These are phyloP conservation scores for Papilio glaucus DNA, from an alignment of 1,140 invertebrate species.

Conservation along the genomic window DNA sequence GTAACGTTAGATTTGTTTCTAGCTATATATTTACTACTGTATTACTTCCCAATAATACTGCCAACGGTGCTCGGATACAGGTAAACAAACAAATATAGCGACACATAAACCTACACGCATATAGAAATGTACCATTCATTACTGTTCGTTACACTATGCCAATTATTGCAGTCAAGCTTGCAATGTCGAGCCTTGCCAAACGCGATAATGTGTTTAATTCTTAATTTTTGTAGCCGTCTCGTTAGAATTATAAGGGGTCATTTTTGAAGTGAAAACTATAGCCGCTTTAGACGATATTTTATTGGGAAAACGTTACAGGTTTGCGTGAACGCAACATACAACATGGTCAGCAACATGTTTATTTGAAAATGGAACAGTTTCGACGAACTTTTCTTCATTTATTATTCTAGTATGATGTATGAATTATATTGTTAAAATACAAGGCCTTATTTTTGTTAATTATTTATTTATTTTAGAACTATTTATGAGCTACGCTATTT, in stretches of 20 bases:
- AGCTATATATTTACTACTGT: conserved; percentile 4
- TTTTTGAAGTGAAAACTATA: too few species aligned
- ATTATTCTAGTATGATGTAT: too few species aligned
- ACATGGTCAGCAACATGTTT: too few species aligned
- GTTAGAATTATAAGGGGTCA: not conserved
- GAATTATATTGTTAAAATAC: too few species aligned
- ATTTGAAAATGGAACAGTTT: too few species aligned
- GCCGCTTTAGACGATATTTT: too few species aligned
- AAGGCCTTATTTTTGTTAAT: too few species aligned
- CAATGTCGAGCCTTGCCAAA: not conserved
- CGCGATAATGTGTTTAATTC: not conserved
- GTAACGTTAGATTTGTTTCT: conserved; percentile 4
- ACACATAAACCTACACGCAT: not conserved
- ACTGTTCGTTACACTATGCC: not conserved
- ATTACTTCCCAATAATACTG: conserved; percentile 31
- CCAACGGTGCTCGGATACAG: conserved; percentile 12
- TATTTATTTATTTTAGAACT: too few species aligned
- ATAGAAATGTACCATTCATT: conserved; percentile 4
- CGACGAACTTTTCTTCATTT: too few species aligned
- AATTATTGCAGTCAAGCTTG: conserved; percentile 8
- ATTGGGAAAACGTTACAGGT: too few species aligned
- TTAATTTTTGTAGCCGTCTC: not conserved
- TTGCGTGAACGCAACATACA: too few species aligned
- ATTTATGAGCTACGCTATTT: too few species aligned
- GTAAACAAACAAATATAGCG: conserved; percentile 24